Percentiles rank a stretch among this genome's conserved stretches.
phyloP scores from a whole-genome alignment of 1,140 invertebrate genomes.

The Drosophila orena region DNA sequence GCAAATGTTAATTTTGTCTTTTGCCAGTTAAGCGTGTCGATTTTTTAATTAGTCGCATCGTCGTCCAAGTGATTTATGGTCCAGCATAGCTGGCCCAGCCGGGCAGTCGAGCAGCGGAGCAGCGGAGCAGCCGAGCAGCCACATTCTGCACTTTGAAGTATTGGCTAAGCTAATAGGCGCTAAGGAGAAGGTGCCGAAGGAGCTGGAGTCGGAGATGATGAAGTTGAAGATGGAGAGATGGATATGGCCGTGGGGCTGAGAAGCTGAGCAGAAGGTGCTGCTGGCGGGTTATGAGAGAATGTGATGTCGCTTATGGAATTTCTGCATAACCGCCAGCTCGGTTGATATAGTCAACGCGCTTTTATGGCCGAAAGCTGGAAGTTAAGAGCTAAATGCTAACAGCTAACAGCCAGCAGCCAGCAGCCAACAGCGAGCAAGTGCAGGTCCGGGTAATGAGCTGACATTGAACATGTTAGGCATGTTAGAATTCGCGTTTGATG shows the following conservation, averaged over 20 bases:
- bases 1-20: constrained; percentile 81
- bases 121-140: constrained; percentile 24
- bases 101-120: constrained; percentile 16
- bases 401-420: constrained; percentile 15
- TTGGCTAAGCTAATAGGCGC: constrained; percentile 81
- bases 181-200: constrained; percentile 29
- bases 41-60: constrained; percentile 83
- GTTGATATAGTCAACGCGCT: constrained; percentile 61
- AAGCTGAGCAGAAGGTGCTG: constrained; percentile 15
- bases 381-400: constrained; percentile 1
- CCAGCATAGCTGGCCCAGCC: constrained; percentile 29
- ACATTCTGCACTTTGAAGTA: constrained; percentile 67
- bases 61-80: constrained; percentile 81
- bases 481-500: constrained; percentile 60
- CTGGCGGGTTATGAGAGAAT: constrained; percentile 73
- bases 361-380: constrained; percentile 38
- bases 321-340: constrained; percentile 58
- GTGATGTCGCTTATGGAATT: constrained; percentile 77
- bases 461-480: constrained; percentile 49
- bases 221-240: constrained; percentile 9
- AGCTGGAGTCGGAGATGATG: constrained; percentile 5
- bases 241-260: constrained; percentile 11
- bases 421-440: constrained; percentile 43
- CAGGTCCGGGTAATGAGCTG: constrained; percentile 63
- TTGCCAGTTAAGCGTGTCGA: constrained; percentile 82